Conservation (phyloP, 64 coral and sea anemone species). For the Hydrozoanthus tunicans region DNA sequence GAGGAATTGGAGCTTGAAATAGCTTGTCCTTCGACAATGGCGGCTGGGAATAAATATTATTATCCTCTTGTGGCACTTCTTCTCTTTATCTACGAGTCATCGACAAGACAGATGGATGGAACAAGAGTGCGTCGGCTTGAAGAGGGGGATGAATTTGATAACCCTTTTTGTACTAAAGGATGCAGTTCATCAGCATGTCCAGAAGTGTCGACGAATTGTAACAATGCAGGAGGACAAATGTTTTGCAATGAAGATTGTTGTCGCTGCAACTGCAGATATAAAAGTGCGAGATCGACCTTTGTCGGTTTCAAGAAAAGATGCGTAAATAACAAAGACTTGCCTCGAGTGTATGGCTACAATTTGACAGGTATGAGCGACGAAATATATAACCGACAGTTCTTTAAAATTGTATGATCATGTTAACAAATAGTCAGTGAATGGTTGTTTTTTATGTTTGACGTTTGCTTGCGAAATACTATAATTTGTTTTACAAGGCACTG, state of each 20-base stretch:
- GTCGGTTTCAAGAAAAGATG: constrained; percentile 37
- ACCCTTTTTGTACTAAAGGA: constrained; percentile 26
- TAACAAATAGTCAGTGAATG: neutral
- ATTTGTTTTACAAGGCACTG: no score
- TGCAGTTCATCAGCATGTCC: neutral
- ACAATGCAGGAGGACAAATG: constrained; percentile 23
- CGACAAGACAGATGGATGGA: neutral
- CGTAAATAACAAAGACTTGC: constrained; percentile 13
- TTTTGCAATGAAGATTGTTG: constrained; percentile 1
- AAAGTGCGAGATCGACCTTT: neutral
- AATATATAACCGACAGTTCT: neutral
- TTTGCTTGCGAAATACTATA: no score
- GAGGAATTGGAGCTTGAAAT: neutral
- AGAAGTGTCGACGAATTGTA: constrained; percentile 1
- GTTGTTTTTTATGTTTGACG: neutral
- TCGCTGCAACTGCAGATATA: neutral
- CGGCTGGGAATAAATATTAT: constrained; percentile 4
- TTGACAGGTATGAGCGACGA: constrained; percentile 7
- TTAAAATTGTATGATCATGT: neutral
- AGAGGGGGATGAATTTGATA: constrained; percentile 43
- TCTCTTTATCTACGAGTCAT: constrained; percentile 15
- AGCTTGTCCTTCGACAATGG: neutral
- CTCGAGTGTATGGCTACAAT: constrained; percentile 22
- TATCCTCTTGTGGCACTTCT: neutral
- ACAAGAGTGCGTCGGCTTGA: constrained; percentile 13